phyloP scores from a whole-genome alignment of 2,113 vertebrate genomes.

The Ellobius talpinus region DNA sequence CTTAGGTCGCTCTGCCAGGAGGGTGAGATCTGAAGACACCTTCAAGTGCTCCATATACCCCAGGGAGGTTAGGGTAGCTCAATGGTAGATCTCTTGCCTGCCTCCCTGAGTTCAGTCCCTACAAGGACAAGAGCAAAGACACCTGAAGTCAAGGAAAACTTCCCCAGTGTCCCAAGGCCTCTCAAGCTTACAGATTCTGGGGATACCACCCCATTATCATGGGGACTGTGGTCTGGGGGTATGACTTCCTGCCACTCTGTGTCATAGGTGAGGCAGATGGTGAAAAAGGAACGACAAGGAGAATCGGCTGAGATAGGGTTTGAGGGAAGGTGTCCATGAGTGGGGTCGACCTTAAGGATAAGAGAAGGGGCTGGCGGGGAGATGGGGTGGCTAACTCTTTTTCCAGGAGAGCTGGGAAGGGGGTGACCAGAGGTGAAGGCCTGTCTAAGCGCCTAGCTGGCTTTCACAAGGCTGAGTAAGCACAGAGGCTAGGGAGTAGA shows the following conservation, averaged over 20 bases:
- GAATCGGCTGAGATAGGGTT: neutral
- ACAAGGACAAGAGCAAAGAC: too few species aligned
- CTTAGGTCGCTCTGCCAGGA: constrained; percentile 1
- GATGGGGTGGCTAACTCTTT: neutral
- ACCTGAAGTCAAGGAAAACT: neutral
- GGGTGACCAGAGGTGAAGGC: neutral
- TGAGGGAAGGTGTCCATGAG: neutral
- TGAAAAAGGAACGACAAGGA: neutral
- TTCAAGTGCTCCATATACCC: neutral
- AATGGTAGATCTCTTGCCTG: neutral
- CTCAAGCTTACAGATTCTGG: constrained; percentile 2
- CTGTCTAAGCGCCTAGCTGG: neutral
- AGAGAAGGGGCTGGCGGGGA: neutral
- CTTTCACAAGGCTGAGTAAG: neutral
- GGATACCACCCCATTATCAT: neutral
- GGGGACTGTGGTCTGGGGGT: neutral
- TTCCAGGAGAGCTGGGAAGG: neutral
- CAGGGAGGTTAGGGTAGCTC: neutral
- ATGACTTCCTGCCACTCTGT: neutral
- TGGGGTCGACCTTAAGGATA: neutral
- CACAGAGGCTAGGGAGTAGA: neutral
- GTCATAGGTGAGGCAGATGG: neutral
- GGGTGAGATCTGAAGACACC: neutral
- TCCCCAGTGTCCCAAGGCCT: neutral
- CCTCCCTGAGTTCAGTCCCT: too few species aligned